These are phyloP conservation scores for Spilogale gracilis DNA, from an alignment of 2,113 vertebrate genomes.

Conservation along the genomic window DNA sequence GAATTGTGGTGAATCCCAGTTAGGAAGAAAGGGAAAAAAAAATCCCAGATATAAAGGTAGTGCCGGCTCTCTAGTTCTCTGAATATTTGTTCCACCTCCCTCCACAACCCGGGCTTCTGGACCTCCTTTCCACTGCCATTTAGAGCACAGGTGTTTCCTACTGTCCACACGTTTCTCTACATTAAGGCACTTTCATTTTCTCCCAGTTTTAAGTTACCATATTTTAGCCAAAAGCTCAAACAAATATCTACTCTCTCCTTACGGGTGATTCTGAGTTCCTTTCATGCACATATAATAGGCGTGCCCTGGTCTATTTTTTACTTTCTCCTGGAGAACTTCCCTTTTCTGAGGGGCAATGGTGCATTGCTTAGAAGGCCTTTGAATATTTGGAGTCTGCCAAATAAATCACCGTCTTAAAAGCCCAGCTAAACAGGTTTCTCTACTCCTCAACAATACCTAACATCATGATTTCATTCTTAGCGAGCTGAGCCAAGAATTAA, in stretches of 20 bases:
- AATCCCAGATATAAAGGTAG: not conserved
- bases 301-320: not conserved
- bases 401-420: constrained; percentile 31
- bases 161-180: not conserved
- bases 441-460: not conserved
- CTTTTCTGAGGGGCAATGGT: not conserved
- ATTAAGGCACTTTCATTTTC: not conserved
- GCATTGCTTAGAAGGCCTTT: not conserved
- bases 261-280: not conserved
- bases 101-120: not conserved
- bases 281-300: not conserved
- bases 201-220: not conserved
- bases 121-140: not conserved
- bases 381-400: constrained; percentile 40
- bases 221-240: constrained; percentile 25
- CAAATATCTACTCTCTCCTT: not conserved
- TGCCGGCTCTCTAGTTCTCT: not conserved
- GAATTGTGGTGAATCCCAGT: not conserved
- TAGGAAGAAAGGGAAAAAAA: not conserved
- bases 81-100: not conserved
- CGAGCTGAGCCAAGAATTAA: not conserved
- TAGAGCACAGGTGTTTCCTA: not conserved
- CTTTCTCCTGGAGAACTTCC: not conserved
- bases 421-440: not conserved
- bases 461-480: not conserved